Conservation (phyloP, 2,888 invertebrate genomes). For the Empis livida region DNA sequence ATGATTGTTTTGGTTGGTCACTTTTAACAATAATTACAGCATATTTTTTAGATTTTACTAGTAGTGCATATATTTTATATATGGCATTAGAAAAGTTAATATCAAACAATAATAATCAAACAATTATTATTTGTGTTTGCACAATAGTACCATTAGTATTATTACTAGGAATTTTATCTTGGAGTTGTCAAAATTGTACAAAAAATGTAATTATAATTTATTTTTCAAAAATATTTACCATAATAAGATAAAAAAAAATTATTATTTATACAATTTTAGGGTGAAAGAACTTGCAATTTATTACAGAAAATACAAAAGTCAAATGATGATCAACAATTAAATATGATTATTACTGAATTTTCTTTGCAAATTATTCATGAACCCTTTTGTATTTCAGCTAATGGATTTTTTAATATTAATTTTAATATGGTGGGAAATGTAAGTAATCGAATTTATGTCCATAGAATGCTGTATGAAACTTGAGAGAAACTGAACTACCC, state of each 20-base stretch:
- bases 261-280: no score
- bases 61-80: slow-evolving; percentile 27
- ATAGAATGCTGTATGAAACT: no score
- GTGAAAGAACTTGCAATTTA: slow-evolving; percentile 29
- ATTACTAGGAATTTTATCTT: slow-evolving; percentile 15
- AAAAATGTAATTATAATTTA: slow-evolving; percentile 24
- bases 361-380: slow-evolving; percentile 31
- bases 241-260: neutral
- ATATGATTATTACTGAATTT: slow-evolving; percentile 30
- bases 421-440: slow-evolving; percentile 29
- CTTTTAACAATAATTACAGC: slow-evolving; percentile 22
- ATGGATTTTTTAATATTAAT: slow-evolving; percentile 31
- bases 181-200: slow-evolving; percentile 19
- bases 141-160: slow-evolving; percentile 17
- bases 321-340: slow-evolving; percentile 26
- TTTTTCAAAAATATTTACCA: no score
- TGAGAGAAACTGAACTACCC: no score
- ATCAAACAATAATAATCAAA: neutral
- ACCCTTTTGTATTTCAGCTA: slow-evolving; percentile 29
- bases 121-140: slow-evolving; percentile 12
- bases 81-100: no score
- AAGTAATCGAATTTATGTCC: no score
- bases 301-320: slow-evolving; percentile 30
- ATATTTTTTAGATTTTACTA: slow-evolving; percentile 25
- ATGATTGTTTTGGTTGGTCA: no score